phyloP scores from a whole-genome alignment of 2,113 vertebrate species.

The Xenopus tropicalis region DNA sequence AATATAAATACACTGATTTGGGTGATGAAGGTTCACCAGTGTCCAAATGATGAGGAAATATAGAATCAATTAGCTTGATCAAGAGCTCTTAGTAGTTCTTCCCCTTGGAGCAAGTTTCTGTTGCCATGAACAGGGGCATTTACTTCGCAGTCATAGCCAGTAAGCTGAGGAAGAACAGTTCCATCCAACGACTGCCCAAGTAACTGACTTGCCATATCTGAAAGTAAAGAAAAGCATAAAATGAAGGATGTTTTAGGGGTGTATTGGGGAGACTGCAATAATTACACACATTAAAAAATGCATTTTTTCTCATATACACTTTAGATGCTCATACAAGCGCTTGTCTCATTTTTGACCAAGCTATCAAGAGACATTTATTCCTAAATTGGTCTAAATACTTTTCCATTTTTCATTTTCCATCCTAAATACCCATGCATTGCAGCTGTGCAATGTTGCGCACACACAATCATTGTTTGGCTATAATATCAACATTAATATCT shows the following conservation, averaged over 20 bases:
- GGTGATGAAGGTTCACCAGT: constrained; percentile 77
- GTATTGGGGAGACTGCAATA: neutral
- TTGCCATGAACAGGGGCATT: constrained; percentile 87
- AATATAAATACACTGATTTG: constrained; percentile 86
- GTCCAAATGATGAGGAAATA: constrained; percentile 76
- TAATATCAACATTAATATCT: too few species aligned
- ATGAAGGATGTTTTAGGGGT: neutral
- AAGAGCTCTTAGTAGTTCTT: constrained; percentile 89
- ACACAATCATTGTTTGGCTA: too few species aligned
- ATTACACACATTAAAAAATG: neutral
- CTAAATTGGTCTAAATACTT: too few species aligned
- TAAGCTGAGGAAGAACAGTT: constrained; percentile 83
- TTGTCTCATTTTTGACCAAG: too few species aligned
- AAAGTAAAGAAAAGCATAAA: constrained; percentile 47
- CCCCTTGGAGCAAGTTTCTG: constrained; percentile 89
- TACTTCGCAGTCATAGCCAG: constrained; percentile 93
- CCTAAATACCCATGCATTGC: too few species aligned
- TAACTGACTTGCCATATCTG: constrained; percentile 89
- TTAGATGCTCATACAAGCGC: too few species aligned
- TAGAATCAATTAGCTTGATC: constrained; percentile 90
- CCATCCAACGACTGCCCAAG: constrained; percentile 82
- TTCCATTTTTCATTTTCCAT: too few species aligned
- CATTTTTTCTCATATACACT: too few species aligned
- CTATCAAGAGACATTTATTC: too few species aligned
- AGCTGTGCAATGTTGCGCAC: too few species aligned